Conservation (phyloP, 1,140 invertebrate genomes). For the Drosophila funebris region DNA sequence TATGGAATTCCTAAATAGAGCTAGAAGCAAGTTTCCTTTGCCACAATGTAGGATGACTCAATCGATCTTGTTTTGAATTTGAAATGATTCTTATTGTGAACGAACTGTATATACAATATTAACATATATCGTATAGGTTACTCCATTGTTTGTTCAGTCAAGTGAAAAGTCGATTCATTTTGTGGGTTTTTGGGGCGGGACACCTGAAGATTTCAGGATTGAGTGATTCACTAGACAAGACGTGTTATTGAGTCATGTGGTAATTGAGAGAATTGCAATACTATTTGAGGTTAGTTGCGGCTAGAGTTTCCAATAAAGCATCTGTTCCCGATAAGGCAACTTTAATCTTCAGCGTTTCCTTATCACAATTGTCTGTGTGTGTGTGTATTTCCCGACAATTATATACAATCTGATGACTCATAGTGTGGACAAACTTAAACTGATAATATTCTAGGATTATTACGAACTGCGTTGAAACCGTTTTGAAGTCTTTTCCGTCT, state of each 20-base stretch:
- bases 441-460: not conserved
- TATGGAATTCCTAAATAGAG: constrained; percentile 3
- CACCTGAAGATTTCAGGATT: not conserved
- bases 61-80: constrained; percentile 38
- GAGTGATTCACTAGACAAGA: not conserved
- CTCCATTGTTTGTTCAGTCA: constrained; percentile 36
- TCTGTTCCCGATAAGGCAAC: not conserved
- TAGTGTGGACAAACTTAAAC: not conserved
- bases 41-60: constrained; percentile 44
- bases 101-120: not conserved
- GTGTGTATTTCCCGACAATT: not conserved
- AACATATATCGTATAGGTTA: constrained; percentile 11
- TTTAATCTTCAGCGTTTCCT: not conserved
- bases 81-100: constrained; percentile 34
- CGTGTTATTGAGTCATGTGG: not conserved
- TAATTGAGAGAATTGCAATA: not conserved
- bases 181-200: constrained; percentile 17
- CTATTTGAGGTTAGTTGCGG: not conserved
- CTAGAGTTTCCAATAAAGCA: not conserved
- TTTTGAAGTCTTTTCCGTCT: no score
- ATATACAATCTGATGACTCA: constrained; percentile 4
- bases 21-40: constrained; percentile 37
- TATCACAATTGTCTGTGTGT: not conserved
- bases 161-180: constrained; percentile 32
- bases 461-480: no score